Evolutionary conservation across 2,888 invertebrate genomes (phyloP).

Genomic region (Torymus auratus): DNA sequence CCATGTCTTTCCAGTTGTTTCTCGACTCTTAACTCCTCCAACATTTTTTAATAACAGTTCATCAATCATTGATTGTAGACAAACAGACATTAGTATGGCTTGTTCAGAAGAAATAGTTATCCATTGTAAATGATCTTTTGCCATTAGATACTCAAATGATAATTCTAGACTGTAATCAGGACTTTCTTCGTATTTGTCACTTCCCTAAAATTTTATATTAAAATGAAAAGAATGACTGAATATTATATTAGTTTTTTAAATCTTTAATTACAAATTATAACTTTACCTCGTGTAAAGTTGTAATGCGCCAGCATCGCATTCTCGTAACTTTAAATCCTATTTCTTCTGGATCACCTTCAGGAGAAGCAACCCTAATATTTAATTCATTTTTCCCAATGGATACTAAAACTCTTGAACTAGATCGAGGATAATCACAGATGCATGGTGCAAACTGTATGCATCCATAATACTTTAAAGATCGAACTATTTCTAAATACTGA

Average conservation of each 20-base stretch:
- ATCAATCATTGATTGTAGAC: constrained; percentile 96
- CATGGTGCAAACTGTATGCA: constrained; percentile 89
- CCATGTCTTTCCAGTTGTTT: constrained; percentile 78
- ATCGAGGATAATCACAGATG: constrained; percentile 86
- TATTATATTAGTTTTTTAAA: neutral
- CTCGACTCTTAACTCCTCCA: constrained; percentile 78
- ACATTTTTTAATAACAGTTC: constrained; percentile 89
- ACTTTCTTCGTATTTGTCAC: constrained; percentile 67
- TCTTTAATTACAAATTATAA: constrained; percentile 12
- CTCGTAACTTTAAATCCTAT: constrained; percentile 94
- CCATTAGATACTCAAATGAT: constrained; percentile 96
- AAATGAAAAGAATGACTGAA: neutral
- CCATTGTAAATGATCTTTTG: constrained; percentile 95
- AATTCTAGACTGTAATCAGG: constrained; percentile 82
- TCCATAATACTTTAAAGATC: constrained; percentile 92
- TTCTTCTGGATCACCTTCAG: constrained; percentile 84
- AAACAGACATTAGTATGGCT: constrained; percentile 96
- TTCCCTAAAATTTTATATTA: constrained; percentile 61
- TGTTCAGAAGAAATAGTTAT: constrained; percentile 93
- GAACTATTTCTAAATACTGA: constrained; percentile 91
- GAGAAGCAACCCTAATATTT: constrained; percentile 81
- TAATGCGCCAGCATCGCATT: constrained; percentile 98
- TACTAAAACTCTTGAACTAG: constrained; percentile 83
- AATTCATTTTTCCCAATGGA: constrained; percentile 92
- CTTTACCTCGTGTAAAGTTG: constrained; percentile 79